Evolutionary conservation across 2,797 vertebrate species (phyloP), one percentile per base, ranked within the genome.

Genomic region (Moxostoma hubbsi): DNA sequence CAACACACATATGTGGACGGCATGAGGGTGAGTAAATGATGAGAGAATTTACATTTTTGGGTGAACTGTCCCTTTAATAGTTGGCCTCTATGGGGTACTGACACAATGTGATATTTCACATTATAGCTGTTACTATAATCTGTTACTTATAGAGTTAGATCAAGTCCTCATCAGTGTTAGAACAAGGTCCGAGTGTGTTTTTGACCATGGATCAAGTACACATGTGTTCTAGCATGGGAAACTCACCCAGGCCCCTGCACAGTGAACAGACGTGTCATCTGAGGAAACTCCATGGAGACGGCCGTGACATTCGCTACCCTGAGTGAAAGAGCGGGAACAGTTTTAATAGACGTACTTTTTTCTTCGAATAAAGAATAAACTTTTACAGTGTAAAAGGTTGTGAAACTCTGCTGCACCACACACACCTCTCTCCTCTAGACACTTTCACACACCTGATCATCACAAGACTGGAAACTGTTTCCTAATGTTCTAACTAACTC

Each of bases 261-360:
- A 0, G 53, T 73, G 72, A 54, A 72, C 72, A 72, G 61, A 15
- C 81, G 84, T 62, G 86, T 89, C 88, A 88, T 89, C 89, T 91
- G 91, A 86, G 84, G 90, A 83, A 87, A 89, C 83, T 87, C 90
- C 93, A 92, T 92, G 83, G 87, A 75, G 85, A 84, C 88, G 88
- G 91, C 90, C 87, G 91, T 91, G 90, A 87, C 89, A 92, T 92
- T 89, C 57, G 81, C 86, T 87, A 80, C 71, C 86, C 93, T 94
- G 92, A 88, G 16, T 4, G 11, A 0, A 15, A 46, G 7, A 57
- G 15, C 13, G 16, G 46, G 36, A 36, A 36, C 7, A 36, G 57
- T 13, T 46, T 12, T 0, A 77, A 5, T 89, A 90, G 36, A 36
- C 36, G 4, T 36, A 36, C 24, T 36, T 36, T 36, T 36, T 36